Conservation (phyloP, 1,140 invertebrate species). For the Panagrolaimus sp. region DNA sequence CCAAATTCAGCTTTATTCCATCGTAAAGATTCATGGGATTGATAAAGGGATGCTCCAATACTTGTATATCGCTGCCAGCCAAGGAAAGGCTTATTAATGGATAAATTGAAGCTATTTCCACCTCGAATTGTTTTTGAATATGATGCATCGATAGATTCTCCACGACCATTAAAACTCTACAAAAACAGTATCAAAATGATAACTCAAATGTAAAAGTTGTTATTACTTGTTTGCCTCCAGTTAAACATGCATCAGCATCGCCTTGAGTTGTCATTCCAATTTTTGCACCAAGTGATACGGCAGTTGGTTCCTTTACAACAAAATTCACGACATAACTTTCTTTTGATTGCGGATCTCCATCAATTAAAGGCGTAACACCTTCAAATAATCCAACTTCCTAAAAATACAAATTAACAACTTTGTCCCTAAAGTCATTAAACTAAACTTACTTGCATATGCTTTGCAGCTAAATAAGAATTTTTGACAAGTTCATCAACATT, state of each 20-base stretch:
- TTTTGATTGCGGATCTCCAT: conserved; percentile 26
- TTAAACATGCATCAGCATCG: conserved; percentile 50
- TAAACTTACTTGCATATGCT: conserved; percentile 45
- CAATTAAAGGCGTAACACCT: conserved; percentile 46
- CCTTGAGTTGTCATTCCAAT: conserved; percentile 50
- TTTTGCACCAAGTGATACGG: conserved; percentile 46
- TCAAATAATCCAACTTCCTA: conserved; percentile 55
- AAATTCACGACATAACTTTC: conserved; percentile 50
- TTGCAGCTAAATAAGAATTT: conserved; percentile 47
- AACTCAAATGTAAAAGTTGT: neutral
- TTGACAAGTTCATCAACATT: conserved; percentile 50
- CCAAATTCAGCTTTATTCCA: conserved; percentile 52
- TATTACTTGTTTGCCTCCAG: conserved; percentile 41
- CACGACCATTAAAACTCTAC: conserved; percentile 52
- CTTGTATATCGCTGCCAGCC: conserved; percentile 55
- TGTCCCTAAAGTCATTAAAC: conserved; percentile 21
- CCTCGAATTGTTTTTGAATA: conserved; percentile 51
- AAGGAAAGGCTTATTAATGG: conserved; percentile 47
- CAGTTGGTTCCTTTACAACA: conserved; percentile 48
- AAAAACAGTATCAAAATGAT: conserved; percentile 14
- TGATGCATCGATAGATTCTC: conserved; percentile 41
- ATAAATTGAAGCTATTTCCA: conserved; percentile 48
- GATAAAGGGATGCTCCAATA: conserved; percentile 28
- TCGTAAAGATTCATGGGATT: conserved; percentile 36
- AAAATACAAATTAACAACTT: conserved; percentile 17